Evolutionary conservation across 2,797 vertebrate genomes (phyloP).

Genomic region (Pyrocephalus nanus): DNA sequence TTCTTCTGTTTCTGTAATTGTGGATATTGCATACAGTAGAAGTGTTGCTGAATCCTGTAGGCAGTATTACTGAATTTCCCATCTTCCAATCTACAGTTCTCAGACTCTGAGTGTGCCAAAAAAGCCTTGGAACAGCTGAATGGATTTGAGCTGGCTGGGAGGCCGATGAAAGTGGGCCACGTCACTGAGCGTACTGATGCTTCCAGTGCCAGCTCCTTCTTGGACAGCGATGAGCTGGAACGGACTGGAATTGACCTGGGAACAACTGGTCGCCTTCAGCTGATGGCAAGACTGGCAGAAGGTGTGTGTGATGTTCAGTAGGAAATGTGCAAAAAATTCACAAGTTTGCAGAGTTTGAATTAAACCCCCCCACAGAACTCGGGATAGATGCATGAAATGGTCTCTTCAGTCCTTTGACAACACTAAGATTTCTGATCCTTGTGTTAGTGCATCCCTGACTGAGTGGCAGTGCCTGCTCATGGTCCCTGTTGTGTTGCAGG

Average conservation of each 20-base stretch:
- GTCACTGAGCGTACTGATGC: constrained; percentile 93
- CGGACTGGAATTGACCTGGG: constrained; percentile 92
- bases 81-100: constrained; percentile 78
- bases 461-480: neutral
- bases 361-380: neutral
- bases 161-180: constrained; percentile 97
- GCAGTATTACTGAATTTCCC: neutral
- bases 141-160: constrained; percentile 93
- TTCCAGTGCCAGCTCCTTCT: constrained; percentile 88
- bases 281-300: constrained; percentile 95
- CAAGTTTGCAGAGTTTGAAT: neutral
- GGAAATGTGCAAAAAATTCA: neutral
- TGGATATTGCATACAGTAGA: neutral
- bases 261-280: constrained; percentile 91
- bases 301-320: constrained; percentile 71
- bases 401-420: neutral
- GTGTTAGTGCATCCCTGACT: neutral
- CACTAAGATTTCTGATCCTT: neutral
- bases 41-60: neutral
- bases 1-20: accelerated
- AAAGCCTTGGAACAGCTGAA: constrained; percentile 97
- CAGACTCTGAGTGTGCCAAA: constrained; percentile 95
- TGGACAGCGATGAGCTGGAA: constrained; percentile 94
- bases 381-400: neutral
- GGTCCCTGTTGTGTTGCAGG: constrained; percentile 69